Percentiles rank a stretch among this genome's conserved stretches.
phyloP scores from a whole-genome alignment of 1,140 invertebrate genomes.

The Diuraphis noxia region DNA sequence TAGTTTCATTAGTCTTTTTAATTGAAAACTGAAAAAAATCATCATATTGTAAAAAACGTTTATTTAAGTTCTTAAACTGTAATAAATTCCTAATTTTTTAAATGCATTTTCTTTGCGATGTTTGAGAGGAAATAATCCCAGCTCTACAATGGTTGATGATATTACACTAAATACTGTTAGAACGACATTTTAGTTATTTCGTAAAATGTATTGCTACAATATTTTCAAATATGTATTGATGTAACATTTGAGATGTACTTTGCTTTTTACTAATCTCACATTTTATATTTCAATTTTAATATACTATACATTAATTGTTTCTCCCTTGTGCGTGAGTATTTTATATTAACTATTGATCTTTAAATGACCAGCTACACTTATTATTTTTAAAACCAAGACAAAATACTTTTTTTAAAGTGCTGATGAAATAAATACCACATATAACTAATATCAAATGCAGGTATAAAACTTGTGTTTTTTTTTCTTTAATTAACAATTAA shows the following conservation, averaged over 20 bases:
- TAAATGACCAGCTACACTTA: no score
- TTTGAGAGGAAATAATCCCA: not conserved
- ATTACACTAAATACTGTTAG: not conserved
- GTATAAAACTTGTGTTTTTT: not conserved
- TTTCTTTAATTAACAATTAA: not conserved
- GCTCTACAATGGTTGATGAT: not conserved
- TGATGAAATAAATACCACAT: not conserved
- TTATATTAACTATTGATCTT: not conserved
- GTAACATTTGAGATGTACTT: not conserved
- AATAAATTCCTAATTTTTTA: no score
- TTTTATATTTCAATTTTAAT: no score
- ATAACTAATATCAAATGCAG: not conserved
- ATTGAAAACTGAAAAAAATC: no score
- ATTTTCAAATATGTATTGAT: not conserved
- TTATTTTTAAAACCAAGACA: not conserved
- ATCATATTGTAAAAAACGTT: no score
- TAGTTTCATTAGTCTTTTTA: no score
- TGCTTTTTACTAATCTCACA: not conserved
- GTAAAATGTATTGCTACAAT: not conserved
- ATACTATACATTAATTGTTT: no score
- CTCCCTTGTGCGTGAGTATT: not conserved
- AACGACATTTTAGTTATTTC: not conserved
- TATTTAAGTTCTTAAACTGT: no score
- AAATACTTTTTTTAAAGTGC: not conserved
- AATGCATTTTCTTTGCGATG: no score